Conservation (phyloP, 1,140 invertebrate genomes). For the Melanaphis sacchari region DNA sequence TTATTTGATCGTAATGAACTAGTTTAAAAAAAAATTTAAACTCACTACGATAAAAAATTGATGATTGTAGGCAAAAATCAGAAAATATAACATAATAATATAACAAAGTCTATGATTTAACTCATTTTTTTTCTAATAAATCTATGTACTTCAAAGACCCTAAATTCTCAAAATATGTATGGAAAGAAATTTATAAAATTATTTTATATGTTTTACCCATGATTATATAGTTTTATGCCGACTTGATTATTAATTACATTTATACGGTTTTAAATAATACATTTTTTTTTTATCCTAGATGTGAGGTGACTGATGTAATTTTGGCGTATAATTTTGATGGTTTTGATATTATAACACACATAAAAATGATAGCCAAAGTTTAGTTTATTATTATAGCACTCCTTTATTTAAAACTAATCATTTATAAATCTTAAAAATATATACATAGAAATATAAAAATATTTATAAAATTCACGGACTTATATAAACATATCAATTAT, state of each 20-base stretch:
- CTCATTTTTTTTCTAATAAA: not conserved
- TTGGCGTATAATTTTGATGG: not conserved
- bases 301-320: not conserved
- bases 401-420: not conserved
- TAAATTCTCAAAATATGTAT: not conserved
- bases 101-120: not conserved
- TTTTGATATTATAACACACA: not conserved
- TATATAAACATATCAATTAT: not conserved
- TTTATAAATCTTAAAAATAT: not conserved
- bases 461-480: not conserved
- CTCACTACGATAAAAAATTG: not conserved
- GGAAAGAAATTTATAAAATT: not conserved
- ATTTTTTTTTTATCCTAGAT: not conserved
- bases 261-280: not conserved
- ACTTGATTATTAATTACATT: not conserved
- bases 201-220: not conserved
- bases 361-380: not conserved
- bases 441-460: too few species aligned
- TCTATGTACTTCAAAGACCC: not conserved
- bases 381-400: not conserved
- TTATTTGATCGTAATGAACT: not conserved
- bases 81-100: not conserved
- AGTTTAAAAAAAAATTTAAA: not conserved
- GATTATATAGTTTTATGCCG: not conserved
- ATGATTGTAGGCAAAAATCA: not conserved